These are phyloP conservation scores for Euzetes globulus DNA, from an alignment of 2,888 invertebrate species.

Conservation along the genomic window DNA sequence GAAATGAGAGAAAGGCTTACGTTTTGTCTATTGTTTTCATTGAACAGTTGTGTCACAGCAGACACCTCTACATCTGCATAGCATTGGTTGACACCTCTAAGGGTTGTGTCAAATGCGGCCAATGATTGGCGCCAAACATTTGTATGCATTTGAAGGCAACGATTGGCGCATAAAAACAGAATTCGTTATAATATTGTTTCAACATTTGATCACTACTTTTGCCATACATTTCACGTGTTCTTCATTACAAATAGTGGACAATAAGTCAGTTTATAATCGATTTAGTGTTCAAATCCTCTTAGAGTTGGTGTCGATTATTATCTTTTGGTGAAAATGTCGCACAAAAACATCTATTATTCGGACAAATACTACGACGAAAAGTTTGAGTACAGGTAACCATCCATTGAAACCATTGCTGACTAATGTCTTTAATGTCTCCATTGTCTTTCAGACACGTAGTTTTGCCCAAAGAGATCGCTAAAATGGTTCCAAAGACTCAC, in stretches of 20 bases:
- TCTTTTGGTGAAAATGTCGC: constrained; percentile 47
- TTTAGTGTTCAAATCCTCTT: not conserved
- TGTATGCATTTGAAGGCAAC: not conserved
- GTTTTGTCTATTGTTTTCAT: not conserved
- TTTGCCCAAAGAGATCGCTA: constrained; percentile 81
- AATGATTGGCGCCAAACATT: constrained; percentile 10
- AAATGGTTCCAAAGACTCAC: constrained; percentile 81
- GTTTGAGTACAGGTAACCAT: constrained; percentile 76
- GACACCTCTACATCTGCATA: not conserved
- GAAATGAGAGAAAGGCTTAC: not conserved
- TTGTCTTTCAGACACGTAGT: constrained; percentile 81
- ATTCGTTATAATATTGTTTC: not conserved
- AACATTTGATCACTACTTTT: not conserved
- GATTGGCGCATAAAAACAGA: constrained; percentile 1
- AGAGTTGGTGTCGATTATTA: no score
- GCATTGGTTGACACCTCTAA: not conserved
- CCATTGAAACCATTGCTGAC: not conserved
- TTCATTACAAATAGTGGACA: not conserved
- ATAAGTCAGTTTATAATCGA: no score
- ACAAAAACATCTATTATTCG: constrained; percentile 80
- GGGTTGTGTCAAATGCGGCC: not conserved
- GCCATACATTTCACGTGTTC: not conserved
- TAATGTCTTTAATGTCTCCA: not conserved
- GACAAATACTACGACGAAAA: constrained; percentile 86
- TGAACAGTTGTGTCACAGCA: not conserved